These are phyloP conservation scores for Chrysogorgia sp. DNA, from an alignment of 92 coral and sea anemone species.

Conservation along the genomic window DNA sequence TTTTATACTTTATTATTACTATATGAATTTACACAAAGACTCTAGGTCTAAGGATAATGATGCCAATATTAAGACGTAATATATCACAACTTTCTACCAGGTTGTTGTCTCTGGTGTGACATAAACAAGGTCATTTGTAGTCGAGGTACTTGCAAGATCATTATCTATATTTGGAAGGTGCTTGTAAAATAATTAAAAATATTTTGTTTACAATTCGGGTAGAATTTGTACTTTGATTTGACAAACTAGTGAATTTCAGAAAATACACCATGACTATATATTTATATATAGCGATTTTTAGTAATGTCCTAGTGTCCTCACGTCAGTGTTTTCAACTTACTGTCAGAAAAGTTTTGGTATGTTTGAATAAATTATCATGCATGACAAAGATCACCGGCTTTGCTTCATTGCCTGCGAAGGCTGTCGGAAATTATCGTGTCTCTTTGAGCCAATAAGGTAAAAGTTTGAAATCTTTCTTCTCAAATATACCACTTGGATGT, in stretches of 20 bases:
- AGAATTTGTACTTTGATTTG: neutral
- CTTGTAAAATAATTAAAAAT: neutral
- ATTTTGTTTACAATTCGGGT: neutral
- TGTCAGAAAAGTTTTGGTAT: neutral
- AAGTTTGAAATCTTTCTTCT: neutral
- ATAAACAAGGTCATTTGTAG: neutral
- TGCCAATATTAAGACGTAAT: too few relatives aligned
- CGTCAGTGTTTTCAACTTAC: too few relatives aligned
- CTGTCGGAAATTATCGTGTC: slow-evolving; percentile 17
- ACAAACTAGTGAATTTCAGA: too few relatives aligned
- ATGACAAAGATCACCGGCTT: slow-evolving; percentile 33
- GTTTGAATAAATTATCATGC: slow-evolving; percentile 34
- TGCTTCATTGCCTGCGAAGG: slow-evolving; percentile 28
- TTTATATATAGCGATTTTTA: too few relatives aligned
- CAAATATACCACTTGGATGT: neutral
- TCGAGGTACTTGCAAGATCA: neutral
- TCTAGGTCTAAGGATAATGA: too few relatives aligned
- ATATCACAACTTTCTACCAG: neutral
- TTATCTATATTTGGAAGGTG: slow-evolving; percentile 2
- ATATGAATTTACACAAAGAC: too few relatives aligned
- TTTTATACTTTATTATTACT: too few relatives aligned
- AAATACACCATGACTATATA: too few relatives aligned
- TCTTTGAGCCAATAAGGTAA: neutral
- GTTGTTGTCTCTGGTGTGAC: neutral
- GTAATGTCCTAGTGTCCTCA: too few relatives aligned